phyloP scores from a whole-genome alignment of 2,113 vertebrate species.

The Austrofundulus limnaeus region DNA sequence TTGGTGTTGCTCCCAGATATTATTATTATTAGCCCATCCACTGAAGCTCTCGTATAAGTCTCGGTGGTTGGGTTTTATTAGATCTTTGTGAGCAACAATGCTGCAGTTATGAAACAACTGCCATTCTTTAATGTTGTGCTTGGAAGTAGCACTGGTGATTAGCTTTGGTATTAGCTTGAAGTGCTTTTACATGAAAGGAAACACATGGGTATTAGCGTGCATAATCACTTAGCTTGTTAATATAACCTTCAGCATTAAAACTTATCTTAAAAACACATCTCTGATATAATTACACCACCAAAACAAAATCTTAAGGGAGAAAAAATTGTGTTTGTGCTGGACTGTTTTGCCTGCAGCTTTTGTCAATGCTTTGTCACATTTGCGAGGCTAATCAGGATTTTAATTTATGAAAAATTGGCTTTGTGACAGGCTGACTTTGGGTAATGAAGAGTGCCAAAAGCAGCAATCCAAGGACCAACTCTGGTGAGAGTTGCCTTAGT shows the following conservation, averaged over 20 bases:
- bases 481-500: neutral
- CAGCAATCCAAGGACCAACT: slow-evolving; percentile 1
- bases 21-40: slow-evolving; percentile 53
- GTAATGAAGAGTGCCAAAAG: neutral
- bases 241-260: slow-evolving; percentile 26
- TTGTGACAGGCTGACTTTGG: slow-evolving; percentile 12
- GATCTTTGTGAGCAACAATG: slow-evolving; percentile 23
- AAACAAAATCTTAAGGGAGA: slow-evolving; percentile 19
- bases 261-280: slow-evolving; percentile 20
- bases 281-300: slow-evolving; percentile 32
- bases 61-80: slow-evolving; percentile 53
- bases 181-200: slow-evolving; percentile 37
- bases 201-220: slow-evolving; percentile 17
- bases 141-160: slow-evolving; percentile 18
- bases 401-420: slow-evolving; percentile 24
- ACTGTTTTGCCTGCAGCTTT: slow-evolving; percentile 11
- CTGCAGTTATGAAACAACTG: slow-evolving; percentile 18
- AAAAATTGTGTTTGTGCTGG: slow-evolving; percentile 9
- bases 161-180: slow-evolving; percentile 27
- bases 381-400: slow-evolving; percentile 33
- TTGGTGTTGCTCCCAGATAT: slow-evolving; percentile 58
- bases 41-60: slow-evolving; percentile 36
- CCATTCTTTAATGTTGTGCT: slow-evolving; percentile 21
- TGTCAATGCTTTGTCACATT: neutral
- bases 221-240: slow-evolving; percentile 41